Percentiles rank a stretch among this genome's conserved stretches.
phyloP scores from a whole-genome alignment of 2,113 vertebrate genomes.

The Odocoileus hemionus region DNA sequence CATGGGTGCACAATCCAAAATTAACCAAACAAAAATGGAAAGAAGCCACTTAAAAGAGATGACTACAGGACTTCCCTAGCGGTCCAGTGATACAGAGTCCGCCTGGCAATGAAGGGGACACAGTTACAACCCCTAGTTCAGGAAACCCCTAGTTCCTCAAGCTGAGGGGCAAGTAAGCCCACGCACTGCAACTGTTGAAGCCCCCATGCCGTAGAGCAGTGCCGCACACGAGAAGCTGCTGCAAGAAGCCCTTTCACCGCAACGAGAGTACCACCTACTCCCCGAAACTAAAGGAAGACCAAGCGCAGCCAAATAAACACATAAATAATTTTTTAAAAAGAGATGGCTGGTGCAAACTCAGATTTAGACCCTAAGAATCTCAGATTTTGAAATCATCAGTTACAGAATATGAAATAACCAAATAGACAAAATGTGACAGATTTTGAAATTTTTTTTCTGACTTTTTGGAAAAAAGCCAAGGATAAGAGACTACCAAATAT shows the following conservation, averaged over 20 bases:
- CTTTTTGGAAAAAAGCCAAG: neutral
- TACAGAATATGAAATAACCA: neutral
- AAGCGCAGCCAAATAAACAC: neutral
- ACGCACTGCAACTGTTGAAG: neutral
- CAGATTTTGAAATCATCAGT: neutral
- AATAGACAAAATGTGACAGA: neutral
- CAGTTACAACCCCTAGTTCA: neutral
- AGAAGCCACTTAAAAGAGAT: neutral
- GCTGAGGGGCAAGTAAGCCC: neutral
- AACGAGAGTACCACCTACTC: neutral
- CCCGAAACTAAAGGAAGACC: neutral
- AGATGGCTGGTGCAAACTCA: neutral
- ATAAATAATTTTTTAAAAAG: fast-evolving
- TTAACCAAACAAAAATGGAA: neutral
- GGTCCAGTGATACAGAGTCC: neutral
- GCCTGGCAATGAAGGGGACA: neutral
- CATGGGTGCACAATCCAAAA: neutral
- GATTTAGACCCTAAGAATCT: neutral
- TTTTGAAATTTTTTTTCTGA: neutral
- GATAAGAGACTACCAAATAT: neutral
- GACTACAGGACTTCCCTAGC: neutral
- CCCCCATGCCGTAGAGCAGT: neutral
- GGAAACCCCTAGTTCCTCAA: neutral
- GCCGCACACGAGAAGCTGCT: neutral
- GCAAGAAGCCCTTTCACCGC: neutral